Conservation (phyloP, 1,140 invertebrate genomes). For the Drosophila lacertosa region DNA sequence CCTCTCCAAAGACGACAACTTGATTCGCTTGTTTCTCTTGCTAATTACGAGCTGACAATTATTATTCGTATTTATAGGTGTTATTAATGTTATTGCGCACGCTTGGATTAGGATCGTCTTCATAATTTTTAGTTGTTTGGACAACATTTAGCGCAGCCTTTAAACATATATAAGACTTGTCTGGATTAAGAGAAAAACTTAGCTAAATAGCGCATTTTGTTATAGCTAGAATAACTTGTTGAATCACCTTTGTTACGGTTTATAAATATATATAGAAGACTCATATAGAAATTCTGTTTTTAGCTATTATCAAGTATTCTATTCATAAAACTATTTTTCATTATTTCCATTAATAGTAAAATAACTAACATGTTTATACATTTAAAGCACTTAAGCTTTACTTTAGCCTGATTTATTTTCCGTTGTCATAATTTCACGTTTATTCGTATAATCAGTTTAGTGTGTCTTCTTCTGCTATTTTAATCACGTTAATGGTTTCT, state of each 20-base stretch:
- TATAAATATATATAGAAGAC: too few species aligned
- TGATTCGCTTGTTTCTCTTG: slow-evolving; percentile 10
- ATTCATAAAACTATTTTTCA: too few species aligned
- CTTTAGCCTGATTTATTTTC: background rate
- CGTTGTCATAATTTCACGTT: background rate
- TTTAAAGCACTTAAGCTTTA: background rate
- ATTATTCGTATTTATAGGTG: slow-evolving; percentile 28
- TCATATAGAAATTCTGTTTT: too few species aligned
- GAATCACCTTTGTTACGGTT: too few species aligned
- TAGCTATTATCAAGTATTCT: too few species aligned
- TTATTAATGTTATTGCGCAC: slow-evolving; percentile 24
- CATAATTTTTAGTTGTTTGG: slow-evolving; percentile 15
- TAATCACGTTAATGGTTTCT: slow-evolving; percentile 32
- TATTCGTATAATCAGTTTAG: background rate
- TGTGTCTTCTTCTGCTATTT: slow-evolving; percentile 9
- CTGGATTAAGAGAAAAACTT: too few species aligned
- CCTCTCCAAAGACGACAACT: slow-evolving; percentile 25
- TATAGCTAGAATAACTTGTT: background rate
- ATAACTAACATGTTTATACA: too few species aligned
- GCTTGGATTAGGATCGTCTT: slow-evolving; percentile 6
- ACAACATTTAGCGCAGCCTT: slow-evolving; percentile 1
- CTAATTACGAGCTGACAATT: slow-evolving; percentile 40
- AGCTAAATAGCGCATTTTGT: background rate
- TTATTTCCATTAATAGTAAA: too few species aligned
- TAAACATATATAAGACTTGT: background rate